Evolutionary conservation across 2,888 invertebrate genomes (phyloP).

Genomic region (Drosophila trichaetosa): DNA sequence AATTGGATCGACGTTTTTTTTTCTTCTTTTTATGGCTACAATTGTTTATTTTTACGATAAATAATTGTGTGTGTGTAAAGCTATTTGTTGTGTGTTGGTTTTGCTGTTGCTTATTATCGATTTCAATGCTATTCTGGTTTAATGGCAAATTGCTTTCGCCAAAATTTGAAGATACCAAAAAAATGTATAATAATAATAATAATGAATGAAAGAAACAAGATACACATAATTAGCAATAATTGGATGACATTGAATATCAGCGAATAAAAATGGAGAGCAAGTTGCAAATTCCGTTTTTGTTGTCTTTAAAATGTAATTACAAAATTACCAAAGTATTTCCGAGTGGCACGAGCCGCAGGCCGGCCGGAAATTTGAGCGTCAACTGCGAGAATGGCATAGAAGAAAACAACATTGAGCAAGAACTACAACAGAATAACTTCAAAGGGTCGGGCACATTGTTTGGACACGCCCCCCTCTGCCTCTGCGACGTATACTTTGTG

Average conservation of each 20-base stretch:
- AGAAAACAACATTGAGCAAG: constrained; percentile 34
- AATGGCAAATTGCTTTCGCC: constrained; percentile 54
- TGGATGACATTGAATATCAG: constrained; percentile 54
- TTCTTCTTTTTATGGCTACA: constrained; percentile 21
- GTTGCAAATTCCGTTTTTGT: constrained; percentile 41
- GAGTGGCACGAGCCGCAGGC: constrained; percentile 48
- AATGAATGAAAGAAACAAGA: constrained; percentile 37
- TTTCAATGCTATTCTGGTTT: constrained; percentile 39
- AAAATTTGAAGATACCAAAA: neutral
- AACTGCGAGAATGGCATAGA: constrained; percentile 62
- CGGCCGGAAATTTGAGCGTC: constrained; percentile 69
- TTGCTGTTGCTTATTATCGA: constrained; percentile 46
- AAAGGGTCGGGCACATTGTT: constrained; percentile 62
- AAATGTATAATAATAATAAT: constrained; percentile 16
- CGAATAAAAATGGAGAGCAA: constrained; percentile 1
- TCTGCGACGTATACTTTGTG: constrained; percentile 8
- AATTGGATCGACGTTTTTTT: constrained; percentile 39
- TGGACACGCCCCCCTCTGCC: neutral
- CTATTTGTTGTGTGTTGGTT: constrained; percentile 14
- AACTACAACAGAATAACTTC: constrained; percentile 50
- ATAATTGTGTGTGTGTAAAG: constrained; percentile 14
- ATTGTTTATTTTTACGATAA: constrained; percentile 51
- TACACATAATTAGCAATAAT: constrained; percentile 65
- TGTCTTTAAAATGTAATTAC: constrained; percentile 72
- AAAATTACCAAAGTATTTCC: constrained; percentile 74